Base-by-base conservation (phyloP, 2,797 vertebrate genomes). In the Acrossocheilus fasciatus region DNA sequence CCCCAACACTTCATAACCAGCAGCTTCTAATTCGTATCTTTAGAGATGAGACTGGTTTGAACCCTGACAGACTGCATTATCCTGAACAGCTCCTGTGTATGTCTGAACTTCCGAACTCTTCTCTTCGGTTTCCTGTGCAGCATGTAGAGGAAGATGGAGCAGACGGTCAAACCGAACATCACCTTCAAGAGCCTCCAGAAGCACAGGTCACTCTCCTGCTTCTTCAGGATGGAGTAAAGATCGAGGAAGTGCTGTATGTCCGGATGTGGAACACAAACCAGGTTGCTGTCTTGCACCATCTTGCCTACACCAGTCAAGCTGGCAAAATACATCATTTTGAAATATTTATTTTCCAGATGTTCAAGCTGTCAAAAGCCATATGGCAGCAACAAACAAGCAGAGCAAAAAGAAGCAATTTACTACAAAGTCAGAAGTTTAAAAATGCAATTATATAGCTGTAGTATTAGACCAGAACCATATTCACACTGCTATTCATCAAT, bases 171-270 rank as follows among this genome's bases (percentile, higher is more conserved):
- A n/a, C n/a, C 43, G 15, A 47, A 23, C 43, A 18, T 52, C 47
- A 4, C 4, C 47, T 75, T 75, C 73, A 75, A 75, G 70, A 47
- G 7, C n/a, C 72, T 30, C n/a, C 72, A 47, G 73, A 52, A 50
- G 26, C 73, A 75, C 26, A 52, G 9, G 17, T 36, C 4, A 34
- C 73, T 20, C 26, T 52, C 26, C 45, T 75, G 73, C 45, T 34
- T 52, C 73, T 34, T 75, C 47, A 36, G 47, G 50, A 20, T 12
- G 39, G 20, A 23, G 69, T 72, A 43, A 43, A n/a, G 73, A 75
- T 8, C 3, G 26, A 75, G 45, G 26, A 34, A 9, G 0, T 11
- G 26, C 45, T 34, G 45, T 50, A 34, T 47, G 45, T 52, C 45
- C 26, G 18, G 26, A 34, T 26, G 26, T 11, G 73, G 15, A 34